Evolutionary conservation across 1,140 invertebrate species (phyloP).

Genomic region (Drosophila trapezifrons): DNA sequence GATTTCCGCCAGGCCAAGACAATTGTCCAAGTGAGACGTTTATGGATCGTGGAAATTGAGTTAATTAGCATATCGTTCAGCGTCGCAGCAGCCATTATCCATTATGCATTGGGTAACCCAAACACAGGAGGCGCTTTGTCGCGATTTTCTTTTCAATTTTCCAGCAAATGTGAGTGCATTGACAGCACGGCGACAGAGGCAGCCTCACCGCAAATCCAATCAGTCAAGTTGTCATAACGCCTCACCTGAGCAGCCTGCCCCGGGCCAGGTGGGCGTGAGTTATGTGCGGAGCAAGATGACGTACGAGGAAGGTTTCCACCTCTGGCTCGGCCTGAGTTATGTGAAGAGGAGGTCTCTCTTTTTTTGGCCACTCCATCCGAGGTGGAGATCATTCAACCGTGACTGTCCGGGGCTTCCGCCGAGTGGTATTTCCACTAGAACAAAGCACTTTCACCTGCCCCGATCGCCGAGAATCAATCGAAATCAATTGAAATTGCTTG

Average conservation of each 20-base stretch:
- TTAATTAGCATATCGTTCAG: conserved; percentile 69
- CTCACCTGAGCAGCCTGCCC: conserved; percentile 24
- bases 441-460: conserved; percentile 59
- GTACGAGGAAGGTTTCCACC: conserved; percentile 46
- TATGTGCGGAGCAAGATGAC: conserved; percentile 40
- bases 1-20: conserved; percentile 60
- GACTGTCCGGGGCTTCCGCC: conserved; percentile 26
- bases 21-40: conserved; percentile 71
- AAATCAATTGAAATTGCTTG: conserved; percentile 29
- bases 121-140: conserved; percentile 16
- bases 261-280: conserved; percentile 40
- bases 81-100: conserved; percentile 20
- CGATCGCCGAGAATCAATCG: conserved; percentile 40
- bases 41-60: conserved; percentile 78
- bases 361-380: no score
- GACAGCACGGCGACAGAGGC: conserved; percentile 34
- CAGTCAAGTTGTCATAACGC: conserved; percentile 59
- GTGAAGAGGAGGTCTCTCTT: conserved; percentile 31
- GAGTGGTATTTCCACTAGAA: conserved; percentile 39
- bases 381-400: conserved; percentile 59
- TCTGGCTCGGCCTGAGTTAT: conserved; percentile 37
- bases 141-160: conserved; percentile 53
- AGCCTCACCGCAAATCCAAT: conserved; percentile 53
- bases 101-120: conserved; percentile 46
- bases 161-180: conserved; percentile 43